Base-by-base conservation (phyloP, 2,113 vertebrate species). In the Vimba vimba region DNA sequence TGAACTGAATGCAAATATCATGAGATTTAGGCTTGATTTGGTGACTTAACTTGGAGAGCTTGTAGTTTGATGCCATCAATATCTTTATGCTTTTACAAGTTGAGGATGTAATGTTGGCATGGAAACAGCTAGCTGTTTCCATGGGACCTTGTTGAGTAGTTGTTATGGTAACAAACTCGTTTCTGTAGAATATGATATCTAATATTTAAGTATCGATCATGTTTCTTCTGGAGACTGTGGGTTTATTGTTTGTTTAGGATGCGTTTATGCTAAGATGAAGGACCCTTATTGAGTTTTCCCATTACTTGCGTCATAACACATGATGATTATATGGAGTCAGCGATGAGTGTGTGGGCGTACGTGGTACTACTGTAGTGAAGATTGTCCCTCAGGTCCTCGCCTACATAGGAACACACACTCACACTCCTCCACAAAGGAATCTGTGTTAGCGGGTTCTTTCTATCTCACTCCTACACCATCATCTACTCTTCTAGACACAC, bases 81-180 rank as follows among this genome's bases (percentile, higher is more conserved):
- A 79, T 57, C 60, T 82, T 76, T 45, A 85, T 75, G 50, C 57
- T 59, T 55, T 43, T 76, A 86, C 79, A 86, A 89, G 55, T 82
- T 77, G 45, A 64, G 78, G 84, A 86, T 87, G 79, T 79, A 73
- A 50, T 59, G 88, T 89, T 83, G 86, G 86, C 86, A 87, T 87
- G 83, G 88, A 79, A 89, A 89, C 78, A 74, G 82, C 59, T 68
- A 81, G 73, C 83, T 57, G 47, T 85, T 87, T 85, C 86, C 77
- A 80, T 57, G 66, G 64, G 88, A 79, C 69, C 82, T 82, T 64
- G 60, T 85, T 85, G 88, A 66, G 66, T 83, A 74, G 88, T 89
- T 87, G 88, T 89, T 89, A 89, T 89, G 88, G 88, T 85, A 89
- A 89, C 88, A 9, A 83, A 33, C 73, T 82, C 2, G 5, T 75